phyloP scores from a whole-genome alignment of 2,888 invertebrate genomes.

The Prosopocoilus inquinatus region DNA sequence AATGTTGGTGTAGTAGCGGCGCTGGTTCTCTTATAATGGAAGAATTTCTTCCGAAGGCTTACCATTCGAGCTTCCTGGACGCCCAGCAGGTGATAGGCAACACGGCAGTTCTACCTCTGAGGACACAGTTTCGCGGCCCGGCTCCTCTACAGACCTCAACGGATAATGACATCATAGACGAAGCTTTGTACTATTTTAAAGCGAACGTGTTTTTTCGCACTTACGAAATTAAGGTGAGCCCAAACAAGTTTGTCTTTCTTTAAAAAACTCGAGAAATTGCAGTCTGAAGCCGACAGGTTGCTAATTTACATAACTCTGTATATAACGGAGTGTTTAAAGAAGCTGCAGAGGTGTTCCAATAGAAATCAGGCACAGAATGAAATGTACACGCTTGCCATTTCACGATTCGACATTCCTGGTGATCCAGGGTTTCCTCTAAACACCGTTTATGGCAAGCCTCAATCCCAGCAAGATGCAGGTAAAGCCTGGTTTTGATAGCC shows the following conservation, averaged over 20 bases:
- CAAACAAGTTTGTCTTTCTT: constrained; percentile 7
- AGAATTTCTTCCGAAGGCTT: constrained; percentile 67
- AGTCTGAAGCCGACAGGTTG: constrained; percentile 95
- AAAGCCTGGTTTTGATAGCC: constrained; percentile 29
- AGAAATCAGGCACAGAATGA: constrained; percentile 91
- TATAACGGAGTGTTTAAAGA: constrained; percentile 95
- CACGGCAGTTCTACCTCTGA: constrained; percentile 87
- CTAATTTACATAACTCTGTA: constrained; percentile 97
- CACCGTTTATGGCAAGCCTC: constrained; percentile 89
- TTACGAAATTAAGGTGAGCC: constrained; percentile 91
- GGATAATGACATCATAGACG: constrained; percentile 88
- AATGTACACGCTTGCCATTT: constrained; percentile 93
- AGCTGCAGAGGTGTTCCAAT: constrained; percentile 85
- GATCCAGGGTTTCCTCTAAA: constrained; percentile 93
- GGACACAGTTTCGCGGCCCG: constrained; percentile 90
- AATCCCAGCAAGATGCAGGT: constrained; percentile 78
- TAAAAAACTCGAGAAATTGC: constrained; percentile 40
- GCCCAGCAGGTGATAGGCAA: constrained; percentile 80
- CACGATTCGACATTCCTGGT: constrained; percentile 95
- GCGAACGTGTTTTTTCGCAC: constrained; percentile 99
- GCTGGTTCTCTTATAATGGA: background rate
- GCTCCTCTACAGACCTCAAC: constrained; percentile 69
- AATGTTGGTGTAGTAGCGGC: too few relatives aligned
- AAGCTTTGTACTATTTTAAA: constrained; percentile 95
- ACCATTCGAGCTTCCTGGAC: constrained; percentile 87